Base-by-base conservation (phyloP, 2,797 vertebrate species). In the Phyllotis vaccarum region DNA sequence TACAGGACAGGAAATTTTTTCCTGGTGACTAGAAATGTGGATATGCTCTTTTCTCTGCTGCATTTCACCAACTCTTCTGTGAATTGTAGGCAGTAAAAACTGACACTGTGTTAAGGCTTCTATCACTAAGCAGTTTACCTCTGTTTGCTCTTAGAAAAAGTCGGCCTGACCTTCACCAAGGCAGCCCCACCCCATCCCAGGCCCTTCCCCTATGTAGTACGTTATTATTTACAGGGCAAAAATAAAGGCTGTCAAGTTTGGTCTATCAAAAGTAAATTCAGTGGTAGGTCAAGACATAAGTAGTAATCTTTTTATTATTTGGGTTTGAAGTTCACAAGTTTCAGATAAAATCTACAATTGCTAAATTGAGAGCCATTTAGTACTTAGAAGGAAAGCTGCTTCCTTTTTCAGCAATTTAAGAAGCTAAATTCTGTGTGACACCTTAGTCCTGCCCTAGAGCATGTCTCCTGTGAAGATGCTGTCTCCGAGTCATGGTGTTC, bases 201-300 rank as follows among this genome's bases (percentile, higher is more conserved):
- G 9, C 88, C 8, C 60, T 49, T 49, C 46, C 43, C 31, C 58
- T 52, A 11, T 43, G 56, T 75, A 54, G n/a, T 91, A 79, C 62
- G 80, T 83, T 92, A 78, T 79, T 96, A 66, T 95, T 92, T 64
- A 87, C 82, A 74, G 58, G 74, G 56, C 58, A 92, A 72, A 91
- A 92, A 60, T 87, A 17, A 91, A 96, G 37, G 34, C 66, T 80
- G 37, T 11, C 19, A 60, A 76, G 29, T 31, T 91, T 95, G 54
- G 89, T 90, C 22, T 80, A 19, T 79, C 49, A 94, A 34, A 88
- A 91, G 54, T 81, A 66, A 92, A 94, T 72, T 86, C 58, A 72
- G 0, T 56, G n/a, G 86, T 27, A 52, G 56, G 40, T n/a, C 40
- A 95, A 93, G 76, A 79, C 34, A 70, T 27, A 82, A 92, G 54